Evolutionary conservation across 2,797 vertebrate genomes (phyloP).

Genomic region (Emydoidea blandingii): DNA sequence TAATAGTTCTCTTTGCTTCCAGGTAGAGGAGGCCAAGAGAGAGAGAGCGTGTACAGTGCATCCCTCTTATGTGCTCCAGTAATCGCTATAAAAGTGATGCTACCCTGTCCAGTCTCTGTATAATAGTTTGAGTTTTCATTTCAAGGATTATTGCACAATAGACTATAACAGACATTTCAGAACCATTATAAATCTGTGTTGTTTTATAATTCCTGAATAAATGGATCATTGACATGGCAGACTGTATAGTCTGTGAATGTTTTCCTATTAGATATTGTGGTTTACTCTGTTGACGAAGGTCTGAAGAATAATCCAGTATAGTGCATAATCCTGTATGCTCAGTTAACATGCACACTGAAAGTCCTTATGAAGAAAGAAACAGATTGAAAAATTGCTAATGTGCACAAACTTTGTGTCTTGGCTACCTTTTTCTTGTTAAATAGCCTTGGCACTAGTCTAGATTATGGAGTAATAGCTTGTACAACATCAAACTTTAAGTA

Average conservation of each 20-base stretch:
- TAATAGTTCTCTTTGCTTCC: not conserved
- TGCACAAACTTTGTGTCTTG: slow-evolving; percentile 19
- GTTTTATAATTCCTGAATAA: not conserved
- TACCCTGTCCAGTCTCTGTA: not conserved
- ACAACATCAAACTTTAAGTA: slow-evolving; percentile 67
- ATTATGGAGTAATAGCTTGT: slow-evolving; percentile 67
- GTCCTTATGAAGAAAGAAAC: not conserved
- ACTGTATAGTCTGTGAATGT: not conserved
- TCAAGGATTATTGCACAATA: not conserved
- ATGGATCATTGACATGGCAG: not conserved
- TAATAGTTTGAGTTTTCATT: not conserved
- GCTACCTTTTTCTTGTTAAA: slow-evolving; percentile 56
- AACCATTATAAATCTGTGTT: not conserved
- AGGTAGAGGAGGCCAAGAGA: not conserved
- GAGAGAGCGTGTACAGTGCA: not conserved
- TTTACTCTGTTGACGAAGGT: not conserved
- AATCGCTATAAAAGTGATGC: not conserved
- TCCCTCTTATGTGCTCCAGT: not conserved
- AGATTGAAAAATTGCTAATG: not conserved
- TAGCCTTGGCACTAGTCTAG: slow-evolving; percentile 53
- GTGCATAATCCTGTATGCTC: not conserved
- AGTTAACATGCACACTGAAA: not conserved
- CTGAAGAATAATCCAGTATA: not conserved
- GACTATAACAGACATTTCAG: not conserved
- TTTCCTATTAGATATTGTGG: not conserved